These are phyloP conservation scores for Bilobella aurantiaca DNA, from an alignment of 1,140 invertebrate genomes.

Conservation along the genomic window DNA sequence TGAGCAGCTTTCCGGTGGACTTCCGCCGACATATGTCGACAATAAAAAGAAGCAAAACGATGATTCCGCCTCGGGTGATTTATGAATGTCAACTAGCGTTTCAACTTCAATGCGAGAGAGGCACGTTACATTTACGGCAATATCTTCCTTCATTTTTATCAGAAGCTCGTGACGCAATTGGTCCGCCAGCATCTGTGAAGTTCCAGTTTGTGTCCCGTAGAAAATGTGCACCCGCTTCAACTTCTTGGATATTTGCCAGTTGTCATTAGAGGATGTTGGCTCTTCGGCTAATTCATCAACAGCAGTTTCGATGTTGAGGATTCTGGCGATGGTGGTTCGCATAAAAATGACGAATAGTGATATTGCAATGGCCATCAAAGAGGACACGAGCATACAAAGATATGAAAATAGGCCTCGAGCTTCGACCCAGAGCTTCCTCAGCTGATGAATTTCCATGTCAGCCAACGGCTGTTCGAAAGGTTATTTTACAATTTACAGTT, in stretches of 20 bases:
- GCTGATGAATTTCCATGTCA: no score
- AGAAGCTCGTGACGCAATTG: background rate
- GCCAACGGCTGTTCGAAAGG: no score
- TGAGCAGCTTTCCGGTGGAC: conserved; percentile 42
- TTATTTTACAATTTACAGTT: background rate
- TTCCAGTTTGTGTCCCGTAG: conserved; percentile 43
- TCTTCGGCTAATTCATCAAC: conserved; percentile 1
- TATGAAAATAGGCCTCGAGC: conserved; percentile 9
- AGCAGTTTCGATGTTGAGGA: background rate
- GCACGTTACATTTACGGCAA: background rate
- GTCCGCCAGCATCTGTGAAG: conserved; percentile 25
- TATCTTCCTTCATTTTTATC: conserved; percentile 5
- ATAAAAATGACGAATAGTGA: conserved; percentile 17
- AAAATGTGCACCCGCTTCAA: conserved; percentile 38
- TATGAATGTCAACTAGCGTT: conserved; percentile 10
- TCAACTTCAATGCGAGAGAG: conserved; percentile 17
- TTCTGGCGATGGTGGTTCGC: background rate
- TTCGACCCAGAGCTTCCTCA: conserved; percentile 4
- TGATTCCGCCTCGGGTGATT: background rate
- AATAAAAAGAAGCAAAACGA: conserved; percentile 43
- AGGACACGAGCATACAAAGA: conserved; percentile 14
- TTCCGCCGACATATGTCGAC: conserved; percentile 50
- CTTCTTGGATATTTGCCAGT: conserved; percentile 11
- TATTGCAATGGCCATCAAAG: conserved; percentile 17
- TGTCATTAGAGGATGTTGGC: no score